These are phyloP conservation scores for Solenopsis fugax DNA, from an alignment of 1,140 invertebrate genomes.

Conservation along the genomic window DNA sequence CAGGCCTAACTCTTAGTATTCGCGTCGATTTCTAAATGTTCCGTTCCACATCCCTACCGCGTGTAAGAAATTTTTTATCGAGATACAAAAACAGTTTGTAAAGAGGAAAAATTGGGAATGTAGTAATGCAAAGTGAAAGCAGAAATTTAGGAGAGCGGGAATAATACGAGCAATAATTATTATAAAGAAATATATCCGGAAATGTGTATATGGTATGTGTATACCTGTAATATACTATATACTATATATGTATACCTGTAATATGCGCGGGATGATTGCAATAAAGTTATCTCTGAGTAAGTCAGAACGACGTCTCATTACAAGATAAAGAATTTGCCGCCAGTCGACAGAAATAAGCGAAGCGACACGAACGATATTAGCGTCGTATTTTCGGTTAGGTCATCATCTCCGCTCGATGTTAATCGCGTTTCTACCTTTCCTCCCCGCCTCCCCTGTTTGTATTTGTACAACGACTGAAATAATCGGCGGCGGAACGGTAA, in stretches of 20 bases:
- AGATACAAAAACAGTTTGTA: neutral
- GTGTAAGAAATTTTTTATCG: neutral
- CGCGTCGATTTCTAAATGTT: slow-evolving; percentile 20
- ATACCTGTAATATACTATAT: too few relatives aligned
- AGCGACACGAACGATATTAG: slow-evolving; percentile 30
- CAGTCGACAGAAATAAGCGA: slow-evolving; percentile 1
- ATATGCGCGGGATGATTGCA: neutral
- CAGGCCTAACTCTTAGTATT: neutral
- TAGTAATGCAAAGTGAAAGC: neutral
- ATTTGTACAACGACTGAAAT: slow-evolving; percentile 66
- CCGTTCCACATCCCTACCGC: neutral
- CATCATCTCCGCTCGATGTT: slow-evolving; percentile 56
- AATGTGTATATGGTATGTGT: too few relatives aligned
- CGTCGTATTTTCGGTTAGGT: slow-evolving; percentile 56
- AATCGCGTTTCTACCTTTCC: slow-evolving; percentile 65
- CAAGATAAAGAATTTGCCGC: neutral
- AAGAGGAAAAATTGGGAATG: neutral
- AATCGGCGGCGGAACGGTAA: slow-evolving; percentile 74
- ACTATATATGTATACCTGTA: neutral
- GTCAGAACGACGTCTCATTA: neutral
- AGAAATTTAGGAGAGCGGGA: neutral
- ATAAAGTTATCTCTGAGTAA: neutral
- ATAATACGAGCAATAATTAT: slow-evolving; percentile 9
- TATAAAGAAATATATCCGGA: neutral
- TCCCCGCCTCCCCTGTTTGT: neutral